Evolutionary conservation across 2,113 vertebrate species (phyloP).

Genomic region (Centropristis striata): DNA sequence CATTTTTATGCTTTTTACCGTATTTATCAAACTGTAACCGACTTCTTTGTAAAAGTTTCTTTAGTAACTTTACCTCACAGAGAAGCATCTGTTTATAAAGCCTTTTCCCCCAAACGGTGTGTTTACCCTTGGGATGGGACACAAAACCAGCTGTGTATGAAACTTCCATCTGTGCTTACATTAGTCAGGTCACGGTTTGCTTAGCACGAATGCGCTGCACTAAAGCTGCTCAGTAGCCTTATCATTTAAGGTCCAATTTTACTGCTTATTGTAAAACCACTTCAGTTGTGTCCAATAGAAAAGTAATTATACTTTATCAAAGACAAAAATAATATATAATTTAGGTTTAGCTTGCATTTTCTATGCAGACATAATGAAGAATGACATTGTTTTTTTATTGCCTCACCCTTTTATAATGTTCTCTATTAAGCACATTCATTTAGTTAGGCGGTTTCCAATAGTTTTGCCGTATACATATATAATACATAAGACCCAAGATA

Average conservation of each 20-base stretch:
- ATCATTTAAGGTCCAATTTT: conserved; percentile 36
- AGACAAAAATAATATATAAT: conserved; percentile 4
- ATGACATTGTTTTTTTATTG: background rate
- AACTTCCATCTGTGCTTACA: conserved; percentile 83
- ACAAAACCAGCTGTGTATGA: conserved; percentile 81
- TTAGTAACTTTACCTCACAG: conserved; percentile 48
- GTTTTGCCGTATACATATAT: background rate
- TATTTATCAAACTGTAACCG: conserved; percentile 20
- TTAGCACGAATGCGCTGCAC: conserved; percentile 71
- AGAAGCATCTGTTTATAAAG: conserved; percentile 68
- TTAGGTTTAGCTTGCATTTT: background rate
- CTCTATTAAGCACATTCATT: background rate
- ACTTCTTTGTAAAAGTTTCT: conserved; percentile 48
- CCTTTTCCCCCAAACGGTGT: conserved; percentile 52
- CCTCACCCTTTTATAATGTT: background rate
- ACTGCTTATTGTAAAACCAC: conserved; percentile 21
- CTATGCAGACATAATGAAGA: background rate
- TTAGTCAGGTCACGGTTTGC: conserved; percentile 79
- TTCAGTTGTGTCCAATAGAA: conserved; percentile 11
- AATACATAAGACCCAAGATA: background rate
- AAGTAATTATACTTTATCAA: background rate
- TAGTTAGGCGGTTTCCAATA: background rate
- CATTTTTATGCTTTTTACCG: background rate
- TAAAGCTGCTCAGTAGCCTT: conserved; percentile 46
- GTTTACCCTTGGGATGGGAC: conserved; percentile 78